Base-by-base conservation (phyloP, 2,797 vertebrate species). In the Balearica regulorum region DNA sequence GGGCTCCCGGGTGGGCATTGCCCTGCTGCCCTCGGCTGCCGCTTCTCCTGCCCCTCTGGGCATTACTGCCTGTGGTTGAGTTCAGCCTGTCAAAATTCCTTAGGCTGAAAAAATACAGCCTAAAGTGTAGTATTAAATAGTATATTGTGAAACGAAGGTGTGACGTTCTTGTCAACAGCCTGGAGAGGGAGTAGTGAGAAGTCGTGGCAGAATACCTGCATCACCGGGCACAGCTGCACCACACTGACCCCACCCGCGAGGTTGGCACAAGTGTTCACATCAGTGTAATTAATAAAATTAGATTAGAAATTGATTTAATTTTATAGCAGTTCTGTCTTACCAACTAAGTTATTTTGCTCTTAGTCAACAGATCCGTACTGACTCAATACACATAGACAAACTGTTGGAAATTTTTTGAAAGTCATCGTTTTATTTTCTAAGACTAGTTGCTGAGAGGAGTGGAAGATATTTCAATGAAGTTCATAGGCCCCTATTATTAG, bases 1-100 rank as follows among this genome's bases (percentile, higher is more conserved):
- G 31, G 1, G 6, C 2, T 33, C 33, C 13, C 33, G 0, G 6
- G 20, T 3, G 11, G 35, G 39, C 10, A 4, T 7, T 22, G n/a
- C 44, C 68, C 13, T 7, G n/a, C 11, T 41, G 25, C 29, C 39
- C 39, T 39, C 39, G 1, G n/a, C 62, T 28, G 35, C 48, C 1
- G 2, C n/a, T 54, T 25, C 76, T 13, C 13, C 64, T 25, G 7
- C 9, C 21, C 4, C 58, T 13, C 3, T 0, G 17, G 22, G 26
- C 10, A 1, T 28, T 18, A 2, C 4, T 17, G 39, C 61, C 73
- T 26, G 43, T 8, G 37, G 4, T 28, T 35, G 35, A 17, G 7
- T 46, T 37, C 49, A 76, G 46, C 20, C 44, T 11, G 29, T 19
- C 39, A 31, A 2, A 5, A 20, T 2, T 78, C 46, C 49, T 37